Conservation (phyloP, 2,113 vertebrate species). For the Macroglossus sobrinus region DNA sequence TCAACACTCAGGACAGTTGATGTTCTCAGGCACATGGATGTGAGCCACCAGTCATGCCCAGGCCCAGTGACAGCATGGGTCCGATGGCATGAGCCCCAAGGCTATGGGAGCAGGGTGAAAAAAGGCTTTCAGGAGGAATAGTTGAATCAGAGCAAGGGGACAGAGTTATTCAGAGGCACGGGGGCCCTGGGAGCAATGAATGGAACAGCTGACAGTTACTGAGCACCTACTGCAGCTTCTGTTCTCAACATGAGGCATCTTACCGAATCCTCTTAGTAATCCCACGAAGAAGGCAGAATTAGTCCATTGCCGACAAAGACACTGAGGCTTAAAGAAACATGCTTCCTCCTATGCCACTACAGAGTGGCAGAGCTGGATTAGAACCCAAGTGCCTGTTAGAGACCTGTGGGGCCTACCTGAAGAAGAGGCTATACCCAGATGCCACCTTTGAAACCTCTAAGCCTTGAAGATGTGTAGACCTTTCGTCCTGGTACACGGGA, state of each 20-base stretch:
- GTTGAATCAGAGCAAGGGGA: neutral
- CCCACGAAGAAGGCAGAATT: neutral
- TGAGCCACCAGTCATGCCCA: no score
- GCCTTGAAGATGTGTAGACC: neutral
- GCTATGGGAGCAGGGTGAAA: neutral
- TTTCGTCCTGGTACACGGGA: neutral
- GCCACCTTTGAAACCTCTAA: neutral
- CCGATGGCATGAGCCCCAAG: neutral
- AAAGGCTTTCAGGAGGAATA: neutral
- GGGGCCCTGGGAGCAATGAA: neutral
- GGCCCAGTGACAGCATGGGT: neutral
- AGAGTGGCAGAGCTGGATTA: neutral
- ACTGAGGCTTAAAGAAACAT: neutral
- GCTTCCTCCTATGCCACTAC: neutral
- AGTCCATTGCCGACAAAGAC: neutral
- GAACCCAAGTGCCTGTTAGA: neutral
- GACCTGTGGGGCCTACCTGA: neutral
- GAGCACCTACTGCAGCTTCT: neutral
- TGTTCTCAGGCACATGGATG: neutral
- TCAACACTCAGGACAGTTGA: neutral
- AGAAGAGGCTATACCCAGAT: neutral
- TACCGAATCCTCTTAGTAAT: neutral
- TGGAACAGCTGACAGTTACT: neutral
- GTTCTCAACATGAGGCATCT: neutral
- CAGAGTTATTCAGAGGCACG: neutral